Evolutionary conservation across 2,113 vertebrate genomes (phyloP), one percentile per base, ranked within the genome.

Genomic region (Hippocampus mohnikei): DNA sequence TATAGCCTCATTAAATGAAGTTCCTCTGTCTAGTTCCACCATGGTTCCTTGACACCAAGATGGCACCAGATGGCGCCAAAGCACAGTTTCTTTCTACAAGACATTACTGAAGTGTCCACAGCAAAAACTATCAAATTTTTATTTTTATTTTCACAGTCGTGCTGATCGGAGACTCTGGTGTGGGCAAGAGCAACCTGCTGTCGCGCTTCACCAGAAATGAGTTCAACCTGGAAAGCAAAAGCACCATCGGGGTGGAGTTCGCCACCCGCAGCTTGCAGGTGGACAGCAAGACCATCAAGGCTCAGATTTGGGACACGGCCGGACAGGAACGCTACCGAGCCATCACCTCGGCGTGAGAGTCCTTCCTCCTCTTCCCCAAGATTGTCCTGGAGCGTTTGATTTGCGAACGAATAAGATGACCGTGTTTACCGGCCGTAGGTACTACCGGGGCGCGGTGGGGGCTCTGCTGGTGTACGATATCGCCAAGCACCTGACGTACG

Each of bases 191-290:
- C 85, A 97, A 97, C 82, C 93, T 97, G 29, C 90, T 97, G 72
- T 97, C 95, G 5, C 94, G 95, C 69, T 97, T 97, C 88, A 97
- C 95, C 33, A 94, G 95, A 71, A 97, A 97, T 83, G 95, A 97
- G 85, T 97, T 97, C 90, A 97, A 97, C 83, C 88, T 96, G 91
- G 95, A 97, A 88, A 96, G 95, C 78, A 97, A 98, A 89, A 98
- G 96, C 90, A 98, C 96, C 90, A 98, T 98, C 0, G 96, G 96
- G 0, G 96, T 98, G 90, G 96, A 98, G 82, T 98, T 98, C 2
- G 96, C 96, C 73, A 98, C 96, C 73, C 93, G 96, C 72, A 98
- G 96, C 91, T 96, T 98, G 88, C 96, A 98, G 86, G 96, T 98
- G 85, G 96, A 98, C 1, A 93, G 95, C 75, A 98, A 97, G 91